These are phyloP conservation scores for Typhlichthys subterraneus DNA, from an alignment of 2,797 vertebrate genomes.

Conservation along the genomic window DNA sequence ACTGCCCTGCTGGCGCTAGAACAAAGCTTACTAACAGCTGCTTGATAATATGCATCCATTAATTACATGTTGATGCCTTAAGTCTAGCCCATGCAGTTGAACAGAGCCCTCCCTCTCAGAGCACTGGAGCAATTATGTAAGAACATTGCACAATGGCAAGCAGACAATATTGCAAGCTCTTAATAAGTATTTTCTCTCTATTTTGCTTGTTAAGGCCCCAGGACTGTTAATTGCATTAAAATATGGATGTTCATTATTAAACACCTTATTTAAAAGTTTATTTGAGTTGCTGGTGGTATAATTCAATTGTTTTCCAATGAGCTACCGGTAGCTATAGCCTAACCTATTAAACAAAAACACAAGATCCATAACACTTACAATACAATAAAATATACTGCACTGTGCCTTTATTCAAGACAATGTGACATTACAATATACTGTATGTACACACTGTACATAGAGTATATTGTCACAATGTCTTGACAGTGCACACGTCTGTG, in stretches of 20 bases:
- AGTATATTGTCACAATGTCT: too few relatives aligned
- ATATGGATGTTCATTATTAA: slow-evolving; percentile 16
- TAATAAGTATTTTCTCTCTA: slow-evolving; percentile 25
- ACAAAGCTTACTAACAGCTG: slow-evolving; percentile 74
- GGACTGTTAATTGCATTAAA: slow-evolving; percentile 10
- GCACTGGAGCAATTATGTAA: slow-evolving; percentile 60
- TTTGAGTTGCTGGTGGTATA: slow-evolving; percentile 18
- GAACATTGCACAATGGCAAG: slow-evolving; percentile 51
- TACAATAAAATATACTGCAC: too few relatives aligned
- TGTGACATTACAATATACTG: slow-evolving; percentile 37
- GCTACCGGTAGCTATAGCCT: too few relatives aligned
- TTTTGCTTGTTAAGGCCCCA: slow-evolving; percentile 18
- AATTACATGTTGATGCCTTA: slow-evolving; percentile 74
- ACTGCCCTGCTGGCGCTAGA: slow-evolving; percentile 61
- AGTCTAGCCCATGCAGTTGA: slow-evolving; percentile 60
- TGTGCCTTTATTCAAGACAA: slow-evolving; percentile 12
- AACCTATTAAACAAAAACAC: neutral
- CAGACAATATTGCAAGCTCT: slow-evolving; percentile 30
- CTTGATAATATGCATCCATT: slow-evolving; percentile 75
- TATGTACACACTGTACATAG: neutral
- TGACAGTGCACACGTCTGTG: neutral
- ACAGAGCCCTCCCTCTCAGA: slow-evolving; percentile 39
- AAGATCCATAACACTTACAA: slow-evolving; percentile 5
- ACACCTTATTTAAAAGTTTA: slow-evolving; percentile 17
- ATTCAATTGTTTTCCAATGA: slow-evolving; percentile 10